Conservation (phyloP, 2,113 vertebrate genomes). For the Toxostoma redivivum region DNA sequence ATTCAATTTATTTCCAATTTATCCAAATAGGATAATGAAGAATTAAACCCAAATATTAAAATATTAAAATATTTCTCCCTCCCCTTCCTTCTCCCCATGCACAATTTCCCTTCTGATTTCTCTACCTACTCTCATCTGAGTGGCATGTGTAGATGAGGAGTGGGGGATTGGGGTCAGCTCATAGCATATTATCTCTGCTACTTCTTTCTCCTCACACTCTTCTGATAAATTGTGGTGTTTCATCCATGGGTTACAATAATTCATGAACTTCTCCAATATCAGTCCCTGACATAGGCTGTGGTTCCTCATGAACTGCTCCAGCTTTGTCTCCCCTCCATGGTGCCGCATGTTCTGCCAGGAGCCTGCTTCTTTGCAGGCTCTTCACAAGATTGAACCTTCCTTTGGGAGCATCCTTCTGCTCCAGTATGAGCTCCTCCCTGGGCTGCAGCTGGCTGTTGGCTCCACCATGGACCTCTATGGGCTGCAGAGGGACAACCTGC, state of each 20-base stretch:
- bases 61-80: accelerated
- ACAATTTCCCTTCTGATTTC: not conserved
- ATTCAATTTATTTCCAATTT: not conserved
- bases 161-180: not conserved
- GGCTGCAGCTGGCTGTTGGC: accelerated
- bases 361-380: not conserved
- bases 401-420: not conserved
- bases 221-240: too few species aligned
- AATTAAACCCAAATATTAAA: not conserved
- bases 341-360: not conserved
- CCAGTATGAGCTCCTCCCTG: not conserved
- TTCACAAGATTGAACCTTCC: not conserved
- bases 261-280: accelerated
- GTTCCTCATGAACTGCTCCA: not conserved
- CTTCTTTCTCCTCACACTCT: not conserved
- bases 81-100: not conserved
- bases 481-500: not conserved
- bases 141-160: not conserved
- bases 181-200: not conserved
- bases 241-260: accelerated
- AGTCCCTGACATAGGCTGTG: not conserved
- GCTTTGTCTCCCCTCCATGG: accelerated
- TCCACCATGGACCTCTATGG: not conserved
- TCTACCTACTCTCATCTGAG: not conserved
- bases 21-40: not conserved